phyloP scores from a whole-genome alignment of 2,888 invertebrate species.

The Diarsia dahlii region DNA sequence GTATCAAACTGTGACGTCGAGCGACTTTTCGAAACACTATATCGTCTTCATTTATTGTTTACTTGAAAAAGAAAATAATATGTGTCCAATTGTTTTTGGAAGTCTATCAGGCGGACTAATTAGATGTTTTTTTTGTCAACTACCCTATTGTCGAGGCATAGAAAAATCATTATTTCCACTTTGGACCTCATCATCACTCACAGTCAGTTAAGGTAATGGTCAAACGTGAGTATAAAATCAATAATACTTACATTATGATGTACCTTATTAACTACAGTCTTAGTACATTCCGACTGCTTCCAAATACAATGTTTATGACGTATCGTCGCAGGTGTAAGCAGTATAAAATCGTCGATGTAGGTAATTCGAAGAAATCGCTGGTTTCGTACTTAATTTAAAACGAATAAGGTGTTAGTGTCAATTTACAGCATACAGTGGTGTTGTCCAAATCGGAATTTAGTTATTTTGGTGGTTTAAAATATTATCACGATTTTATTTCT shows the following conservation, averaged over 20 bases:
- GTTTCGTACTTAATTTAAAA: conserved; percentile 28
- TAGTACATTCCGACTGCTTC: neutral
- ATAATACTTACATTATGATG: no score
- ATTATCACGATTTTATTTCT: neutral
- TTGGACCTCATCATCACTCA: neutral
- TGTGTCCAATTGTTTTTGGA: no score
- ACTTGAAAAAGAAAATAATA: no score
- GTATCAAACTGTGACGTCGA: no score
- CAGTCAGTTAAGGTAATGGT: neutral
- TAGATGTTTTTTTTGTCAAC: no score
- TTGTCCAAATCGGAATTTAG: conserved; percentile 3
- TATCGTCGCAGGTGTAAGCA: conserved; percentile 23
- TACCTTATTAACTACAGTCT: neutral
- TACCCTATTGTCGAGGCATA: no score
- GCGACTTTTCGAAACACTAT: no score
- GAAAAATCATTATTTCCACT: no score
- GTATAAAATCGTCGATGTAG: conserved; percentile 33
- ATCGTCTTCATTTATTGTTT: no score
- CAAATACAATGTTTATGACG: neutral
- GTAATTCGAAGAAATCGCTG: conserved; percentile 38
- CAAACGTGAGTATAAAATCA: neutral
- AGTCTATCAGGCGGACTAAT: no score
- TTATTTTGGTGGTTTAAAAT: neutral
- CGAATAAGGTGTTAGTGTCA: conserved; percentile 28
- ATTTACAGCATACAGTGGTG: conserved; percentile 21